Conservation (phyloP, 2,113 vertebrate genomes). For the Xenus cinereus region DNA sequence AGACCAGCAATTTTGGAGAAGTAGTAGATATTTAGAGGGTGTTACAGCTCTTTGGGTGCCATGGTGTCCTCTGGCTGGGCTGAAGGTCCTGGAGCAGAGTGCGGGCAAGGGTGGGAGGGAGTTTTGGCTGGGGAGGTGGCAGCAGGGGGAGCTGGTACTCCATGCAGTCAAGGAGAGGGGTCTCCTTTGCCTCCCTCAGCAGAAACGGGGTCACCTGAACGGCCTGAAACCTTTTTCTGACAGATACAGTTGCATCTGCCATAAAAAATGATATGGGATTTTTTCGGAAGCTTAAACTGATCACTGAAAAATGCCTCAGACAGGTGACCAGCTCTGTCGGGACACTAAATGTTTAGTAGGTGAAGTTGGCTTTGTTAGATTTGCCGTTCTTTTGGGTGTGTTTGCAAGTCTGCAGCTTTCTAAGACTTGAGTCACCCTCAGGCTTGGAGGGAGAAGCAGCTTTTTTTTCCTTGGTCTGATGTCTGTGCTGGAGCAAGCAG, state of each 20-base stretch:
- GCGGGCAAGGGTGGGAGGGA: rapidly evolving
- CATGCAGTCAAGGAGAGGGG: too few relatives aligned
- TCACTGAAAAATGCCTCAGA: background rate
- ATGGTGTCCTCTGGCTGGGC: rapidly evolving
- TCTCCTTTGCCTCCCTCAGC: background rate
- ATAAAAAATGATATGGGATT: background rate
- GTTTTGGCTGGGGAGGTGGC: background rate
- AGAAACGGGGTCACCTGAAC: rapidly evolving
- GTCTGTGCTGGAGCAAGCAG: background rate
- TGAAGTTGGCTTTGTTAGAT: background rate
- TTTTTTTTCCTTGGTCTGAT: background rate
- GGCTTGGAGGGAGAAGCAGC: background rate
- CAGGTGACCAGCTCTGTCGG: background rate
- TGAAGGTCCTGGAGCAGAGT: background rate
- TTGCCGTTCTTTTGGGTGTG: rapidly evolving
- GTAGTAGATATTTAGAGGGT: background rate
- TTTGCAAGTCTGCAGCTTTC: background rate
- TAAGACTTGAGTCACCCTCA: background rate
- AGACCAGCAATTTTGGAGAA: background rate
- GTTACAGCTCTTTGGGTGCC: rapidly evolving
- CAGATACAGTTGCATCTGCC: background rate
- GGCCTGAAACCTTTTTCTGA: background rate
- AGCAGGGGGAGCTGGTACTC: background rate
- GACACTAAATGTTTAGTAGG: background rate
- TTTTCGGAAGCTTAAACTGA: background rate